phyloP scores from a whole-genome alignment of 2,888 invertebrate species.

The Sminthurinus aureus region DNA sequence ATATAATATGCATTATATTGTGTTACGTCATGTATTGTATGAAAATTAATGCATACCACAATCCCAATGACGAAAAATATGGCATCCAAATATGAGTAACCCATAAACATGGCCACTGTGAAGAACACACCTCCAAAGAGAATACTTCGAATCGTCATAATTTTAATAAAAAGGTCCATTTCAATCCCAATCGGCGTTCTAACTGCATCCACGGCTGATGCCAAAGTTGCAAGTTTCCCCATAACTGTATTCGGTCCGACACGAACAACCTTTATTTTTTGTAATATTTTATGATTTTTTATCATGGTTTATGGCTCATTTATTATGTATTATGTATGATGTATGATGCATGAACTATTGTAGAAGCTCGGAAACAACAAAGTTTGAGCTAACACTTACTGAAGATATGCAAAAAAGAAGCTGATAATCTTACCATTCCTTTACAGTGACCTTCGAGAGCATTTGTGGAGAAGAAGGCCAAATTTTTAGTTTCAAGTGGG shows the following conservation, averaged over 20 bases:
- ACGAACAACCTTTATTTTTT: slow-evolving; percentile 66
- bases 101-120: slow-evolving; percentile 72
- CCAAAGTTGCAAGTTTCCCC: slow-evolving; percentile 75
- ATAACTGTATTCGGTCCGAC: slow-evolving; percentile 74
- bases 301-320: too few species aligned
- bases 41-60: slow-evolving; percentile 63
- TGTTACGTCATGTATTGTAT: too few species aligned
- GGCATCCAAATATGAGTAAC: slow-evolving; percentile 67
- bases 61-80: slow-evolving; percentile 66
- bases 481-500: slow-evolving; percentile 68
- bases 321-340: too few species aligned
- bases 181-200: slow-evolving; percentile 81
- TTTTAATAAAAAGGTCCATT: slow-evolving; percentile 76
- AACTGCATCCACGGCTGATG: slow-evolving; percentile 71
- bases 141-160: slow-evolving; percentile 74
- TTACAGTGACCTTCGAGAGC: slow-evolving; percentile 69
- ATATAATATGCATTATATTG: background rate
- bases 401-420: too few species aligned
- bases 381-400: too few species aligned
- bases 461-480: slow-evolving; percentile 70
- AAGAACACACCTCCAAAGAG: slow-evolving; percentile 76
- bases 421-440: slow-evolving; percentile 68
- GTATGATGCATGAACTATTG: too few species aligned
- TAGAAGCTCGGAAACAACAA: too few species aligned
- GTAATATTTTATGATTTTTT: too few species aligned